These are phyloP conservation scores for Stictocephala bisonia DNA, from an alignment of 2,888 invertebrate species.

Conservation along the genomic window DNA sequence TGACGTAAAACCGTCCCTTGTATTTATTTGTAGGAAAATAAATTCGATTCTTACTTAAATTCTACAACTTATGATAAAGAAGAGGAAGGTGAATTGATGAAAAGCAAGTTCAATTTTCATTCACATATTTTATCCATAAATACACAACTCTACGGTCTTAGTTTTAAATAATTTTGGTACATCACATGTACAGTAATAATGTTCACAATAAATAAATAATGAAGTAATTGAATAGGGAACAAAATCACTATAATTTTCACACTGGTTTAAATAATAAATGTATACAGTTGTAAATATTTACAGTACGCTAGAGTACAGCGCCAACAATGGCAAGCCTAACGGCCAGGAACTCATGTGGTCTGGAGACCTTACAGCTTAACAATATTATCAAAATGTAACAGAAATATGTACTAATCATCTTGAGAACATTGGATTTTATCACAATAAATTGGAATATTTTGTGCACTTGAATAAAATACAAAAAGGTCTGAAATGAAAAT, in stretches of 20 bases:
- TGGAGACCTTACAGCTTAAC: slow-evolving; percentile 15
- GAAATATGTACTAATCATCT: too few species aligned
- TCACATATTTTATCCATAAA: slow-evolving; percentile 57
- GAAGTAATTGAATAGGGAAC: slow-evolving; percentile 36
- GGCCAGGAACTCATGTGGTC: slow-evolving; percentile 39
- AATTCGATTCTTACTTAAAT: background rate
- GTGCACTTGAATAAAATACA: too few species aligned
- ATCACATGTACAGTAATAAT: slow-evolving; percentile 57
- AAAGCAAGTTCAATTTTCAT: slow-evolving; percentile 34
- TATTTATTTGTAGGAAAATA: background rate
- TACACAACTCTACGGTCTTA: slow-evolving; percentile 59
- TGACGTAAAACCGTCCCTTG: background rate
- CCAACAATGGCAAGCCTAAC: background rate
- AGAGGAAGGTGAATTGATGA: slow-evolving; percentile 6
- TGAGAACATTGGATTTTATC: too few species aligned
- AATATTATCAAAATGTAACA: too few species aligned
- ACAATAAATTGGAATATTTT: too few species aligned
- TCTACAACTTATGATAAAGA: background rate
- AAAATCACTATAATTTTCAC: slow-evolving; percentile 31
- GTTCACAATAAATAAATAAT: slow-evolving; percentile 49
- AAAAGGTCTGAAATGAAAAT: too few species aligned
- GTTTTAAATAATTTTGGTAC: slow-evolving; percentile 56
- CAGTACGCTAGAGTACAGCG: slow-evolving; percentile 20
- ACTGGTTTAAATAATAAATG: slow-evolving; percentile 39
- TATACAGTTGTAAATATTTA: slow-evolving; percentile 38